Conservation (phyloP, 2,113 vertebrate species). For the Aptenodytes patagonicus region DNA sequence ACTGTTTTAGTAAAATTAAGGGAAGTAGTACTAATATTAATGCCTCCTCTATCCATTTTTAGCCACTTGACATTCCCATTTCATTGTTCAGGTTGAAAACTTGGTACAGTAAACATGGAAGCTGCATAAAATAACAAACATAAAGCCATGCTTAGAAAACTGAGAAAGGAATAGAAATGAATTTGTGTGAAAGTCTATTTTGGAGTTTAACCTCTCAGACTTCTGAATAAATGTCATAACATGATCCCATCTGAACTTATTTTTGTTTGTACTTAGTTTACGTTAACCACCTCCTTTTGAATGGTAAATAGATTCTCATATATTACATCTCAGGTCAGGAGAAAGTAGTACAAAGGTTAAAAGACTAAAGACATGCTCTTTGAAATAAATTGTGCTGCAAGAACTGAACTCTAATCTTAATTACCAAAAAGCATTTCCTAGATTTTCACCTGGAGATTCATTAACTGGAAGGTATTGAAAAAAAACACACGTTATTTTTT, state of each 20-base stretch:
- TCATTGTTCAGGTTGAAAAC: background rate
- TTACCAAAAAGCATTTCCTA: background rate
- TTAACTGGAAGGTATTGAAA: background rate
- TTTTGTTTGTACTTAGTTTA: background rate
- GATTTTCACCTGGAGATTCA: background rate
- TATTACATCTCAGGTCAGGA: background rate
- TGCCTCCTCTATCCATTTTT: background rate
- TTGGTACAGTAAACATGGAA: background rate
- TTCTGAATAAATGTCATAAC: background rate
- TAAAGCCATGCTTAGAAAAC: background rate
- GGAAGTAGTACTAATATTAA: background rate
- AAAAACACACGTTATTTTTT: background rate
- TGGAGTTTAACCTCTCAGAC: background rate
- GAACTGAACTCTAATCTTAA: background rate
- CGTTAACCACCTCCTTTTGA: fast-evolving
- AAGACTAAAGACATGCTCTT: background rate
- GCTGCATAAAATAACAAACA: background rate
- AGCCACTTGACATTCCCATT: background rate
- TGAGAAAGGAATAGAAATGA: background rate
- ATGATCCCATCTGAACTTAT: fast-evolving
- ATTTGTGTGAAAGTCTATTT: background rate
- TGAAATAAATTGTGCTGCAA: background rate
- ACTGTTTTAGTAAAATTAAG: background rate
- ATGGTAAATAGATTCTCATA: background rate
- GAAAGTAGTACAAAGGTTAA: background rate